phyloP scores from a whole-genome alignment of 2,113 vertebrate genomes.

The Neodontobutis hainanensis region DNA sequence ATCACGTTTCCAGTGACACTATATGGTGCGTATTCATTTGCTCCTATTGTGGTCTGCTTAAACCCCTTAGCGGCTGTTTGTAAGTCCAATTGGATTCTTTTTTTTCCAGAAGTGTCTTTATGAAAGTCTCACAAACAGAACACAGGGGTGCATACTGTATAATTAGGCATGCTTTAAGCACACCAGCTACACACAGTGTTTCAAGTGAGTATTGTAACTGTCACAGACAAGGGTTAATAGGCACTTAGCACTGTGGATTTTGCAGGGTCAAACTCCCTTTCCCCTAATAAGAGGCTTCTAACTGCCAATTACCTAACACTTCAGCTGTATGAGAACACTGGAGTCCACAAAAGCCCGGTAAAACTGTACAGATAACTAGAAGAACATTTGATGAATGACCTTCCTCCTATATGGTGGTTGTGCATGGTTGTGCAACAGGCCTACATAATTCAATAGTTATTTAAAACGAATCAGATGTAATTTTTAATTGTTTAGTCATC shows the following conservation, averaged over 20 bases:
- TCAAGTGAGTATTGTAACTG: conserved; percentile 9
- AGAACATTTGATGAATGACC: conserved; percentile 9
- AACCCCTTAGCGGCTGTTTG: background rate
- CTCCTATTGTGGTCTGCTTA: background rate
- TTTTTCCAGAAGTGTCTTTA: background rate
- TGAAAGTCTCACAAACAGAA: background rate
- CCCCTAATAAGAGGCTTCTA: conserved; percentile 54
- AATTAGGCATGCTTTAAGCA: background rate
- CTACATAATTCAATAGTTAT: background rate
- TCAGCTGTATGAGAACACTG: conserved; percentile 30
- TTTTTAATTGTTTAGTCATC: no score
- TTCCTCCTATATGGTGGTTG: background rate
- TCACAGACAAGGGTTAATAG: conserved; percentile 51
- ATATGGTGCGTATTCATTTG: background rate
- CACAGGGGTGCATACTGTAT: conserved; percentile 4
- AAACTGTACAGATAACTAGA: conserved; percentile 18
- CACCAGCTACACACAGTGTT: conserved; percentile 3
- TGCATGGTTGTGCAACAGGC: background rate
- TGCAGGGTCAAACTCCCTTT: conserved; percentile 42
- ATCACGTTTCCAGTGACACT: background rate
- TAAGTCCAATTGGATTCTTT: background rate
- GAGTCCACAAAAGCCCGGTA: conserved; percentile 25
- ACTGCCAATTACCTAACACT: conserved; percentile 55
- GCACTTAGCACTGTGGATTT: conserved; percentile 50
- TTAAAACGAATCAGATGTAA: background rate